Percentiles rank a stretch among this genome's conserved stretches.
These are phyloP conservation scores for Neogale vison DNA, from an alignment of 2,113 vertebrate species.

Conservation along the genomic window DNA sequence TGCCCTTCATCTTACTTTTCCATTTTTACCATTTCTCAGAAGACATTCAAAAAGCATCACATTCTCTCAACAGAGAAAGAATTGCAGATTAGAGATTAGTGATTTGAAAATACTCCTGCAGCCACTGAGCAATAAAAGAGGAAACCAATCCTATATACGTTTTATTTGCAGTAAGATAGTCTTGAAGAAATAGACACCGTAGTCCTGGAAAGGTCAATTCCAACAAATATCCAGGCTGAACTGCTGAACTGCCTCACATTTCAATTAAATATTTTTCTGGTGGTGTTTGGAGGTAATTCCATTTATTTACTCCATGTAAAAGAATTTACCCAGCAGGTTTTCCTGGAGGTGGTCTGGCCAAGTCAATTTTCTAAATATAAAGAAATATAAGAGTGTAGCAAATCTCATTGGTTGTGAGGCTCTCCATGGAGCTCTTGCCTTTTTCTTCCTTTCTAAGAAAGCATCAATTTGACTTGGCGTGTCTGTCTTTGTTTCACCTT, in stretches of 20 bases:
- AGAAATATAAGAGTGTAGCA: background rate
- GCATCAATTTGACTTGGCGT: fast-evolving
- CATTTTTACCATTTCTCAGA: background rate
- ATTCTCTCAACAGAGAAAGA: background rate
- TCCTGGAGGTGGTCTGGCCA: background rate
- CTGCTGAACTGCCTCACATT: background rate
- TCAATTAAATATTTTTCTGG: background rate
- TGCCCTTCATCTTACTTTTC: background rate
- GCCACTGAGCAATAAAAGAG: background rate
- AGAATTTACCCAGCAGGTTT: background rate
- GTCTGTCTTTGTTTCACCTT: background rate
- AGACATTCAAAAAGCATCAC: background rate
- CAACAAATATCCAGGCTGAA: background rate
- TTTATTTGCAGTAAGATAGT: background rate
- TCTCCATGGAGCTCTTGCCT: background rate
- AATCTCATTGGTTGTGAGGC: background rate
- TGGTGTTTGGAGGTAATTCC: background rate
- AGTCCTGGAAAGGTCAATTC: background rate
- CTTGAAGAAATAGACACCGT: background rate
- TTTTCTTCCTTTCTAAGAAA: background rate
- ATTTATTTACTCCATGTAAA: background rate
- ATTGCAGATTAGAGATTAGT: background rate
- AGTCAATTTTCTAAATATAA: background rate
- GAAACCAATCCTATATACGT: background rate
- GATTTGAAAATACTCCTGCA: background rate